A percentile compares a stretch with the other conserved stretches of the same genome.
phyloP scores from a whole-genome alignment of 2,797 vertebrate genomes.

The Harpagifer antarcticus region DNA sequence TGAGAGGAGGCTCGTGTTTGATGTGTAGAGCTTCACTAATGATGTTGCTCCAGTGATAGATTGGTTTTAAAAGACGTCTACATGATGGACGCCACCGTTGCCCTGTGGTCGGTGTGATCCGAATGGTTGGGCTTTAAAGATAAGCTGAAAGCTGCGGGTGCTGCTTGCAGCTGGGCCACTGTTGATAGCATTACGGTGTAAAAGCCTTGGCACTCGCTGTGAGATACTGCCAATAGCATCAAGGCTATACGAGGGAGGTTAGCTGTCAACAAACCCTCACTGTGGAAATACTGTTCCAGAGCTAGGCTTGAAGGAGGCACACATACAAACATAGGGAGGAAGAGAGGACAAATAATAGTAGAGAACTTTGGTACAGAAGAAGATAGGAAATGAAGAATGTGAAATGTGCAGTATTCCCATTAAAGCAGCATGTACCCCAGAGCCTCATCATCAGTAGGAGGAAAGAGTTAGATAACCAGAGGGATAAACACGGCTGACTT shows the following conservation, averaged over 20 bases:
- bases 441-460: conserved; percentile 69
- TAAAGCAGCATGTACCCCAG: conserved; percentile 61
- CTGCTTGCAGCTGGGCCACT: conserved; percentile 56
- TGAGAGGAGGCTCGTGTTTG: conserved; percentile 51
- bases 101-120: conserved; percentile 48
- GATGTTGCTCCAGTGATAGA: conserved; percentile 56
- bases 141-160: conserved; percentile 68
- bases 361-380: conserved; percentile 30
- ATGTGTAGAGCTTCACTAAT: conserved; percentile 58
- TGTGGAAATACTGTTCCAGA: conserved; percentile 40
- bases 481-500: conserved; percentile 79
- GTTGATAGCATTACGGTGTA: conserved; percentile 62
- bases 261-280: conserved; percentile 52
- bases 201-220: conserved; percentile 59
- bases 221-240: conserved; percentile 60
- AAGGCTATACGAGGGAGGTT: conserved; percentile 46
- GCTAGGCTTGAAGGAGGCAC: conserved; percentile 29
- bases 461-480: conserved; percentile 79
- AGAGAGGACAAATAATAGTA: conserved; percentile 26
- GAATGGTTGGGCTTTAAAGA: conserved; percentile 71
- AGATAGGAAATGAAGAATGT: conserved; percentile 19
- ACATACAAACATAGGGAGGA: conserved; percentile 21
- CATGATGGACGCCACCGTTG: conserved; percentile 55
- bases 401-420: conserved; percentile 64
- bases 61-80: conserved; percentile 68